phyloP scores from a whole-genome alignment of 1,140 invertebrate genomes.

The Diplogasteroides magnus region DNA sequence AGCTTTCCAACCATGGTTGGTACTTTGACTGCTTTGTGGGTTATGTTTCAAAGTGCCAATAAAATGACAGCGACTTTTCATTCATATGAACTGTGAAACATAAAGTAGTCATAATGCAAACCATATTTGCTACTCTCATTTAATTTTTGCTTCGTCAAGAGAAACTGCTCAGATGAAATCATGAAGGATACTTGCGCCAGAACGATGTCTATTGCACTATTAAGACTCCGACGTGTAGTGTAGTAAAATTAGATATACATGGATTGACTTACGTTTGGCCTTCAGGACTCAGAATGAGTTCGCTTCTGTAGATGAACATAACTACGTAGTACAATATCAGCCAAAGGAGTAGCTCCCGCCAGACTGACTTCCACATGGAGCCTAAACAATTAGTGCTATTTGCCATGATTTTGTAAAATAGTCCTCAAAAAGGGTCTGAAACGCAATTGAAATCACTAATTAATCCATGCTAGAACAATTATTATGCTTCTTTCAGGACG shows the following conservation, averaged over 20 bases:
- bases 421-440: too few species aligned
- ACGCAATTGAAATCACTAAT: too few species aligned
- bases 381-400: too few species aligned
- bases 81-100: background rate
- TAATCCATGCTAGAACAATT: too few species aligned
- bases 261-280: slow-evolving; percentile 1
- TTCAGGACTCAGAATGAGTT: slow-evolving; percentile 7
- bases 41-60: background rate
- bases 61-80: background rate
- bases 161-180: slow-evolving; percentile 17
- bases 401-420: too few species aligned
- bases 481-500: too few species aligned
- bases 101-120: too few species aligned
- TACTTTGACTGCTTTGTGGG: background rate
- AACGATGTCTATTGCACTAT: background rate
- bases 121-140: too few species aligned
- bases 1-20: background rate
- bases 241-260: slow-evolving; percentile 5
- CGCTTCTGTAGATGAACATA: slow-evolving; percentile 2
- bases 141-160: slow-evolving; percentile 4
- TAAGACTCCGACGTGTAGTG: background rate
- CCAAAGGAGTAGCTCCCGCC: slow-evolving; percentile 9
- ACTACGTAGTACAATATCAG: slow-evolving; percentile 10
- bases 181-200: too few species aligned
- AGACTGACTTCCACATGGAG: slow-evolving; percentile 24